phyloP scores from a whole-genome alignment of 2,113 vertebrate species.

The Crotalus horridus region DNA sequence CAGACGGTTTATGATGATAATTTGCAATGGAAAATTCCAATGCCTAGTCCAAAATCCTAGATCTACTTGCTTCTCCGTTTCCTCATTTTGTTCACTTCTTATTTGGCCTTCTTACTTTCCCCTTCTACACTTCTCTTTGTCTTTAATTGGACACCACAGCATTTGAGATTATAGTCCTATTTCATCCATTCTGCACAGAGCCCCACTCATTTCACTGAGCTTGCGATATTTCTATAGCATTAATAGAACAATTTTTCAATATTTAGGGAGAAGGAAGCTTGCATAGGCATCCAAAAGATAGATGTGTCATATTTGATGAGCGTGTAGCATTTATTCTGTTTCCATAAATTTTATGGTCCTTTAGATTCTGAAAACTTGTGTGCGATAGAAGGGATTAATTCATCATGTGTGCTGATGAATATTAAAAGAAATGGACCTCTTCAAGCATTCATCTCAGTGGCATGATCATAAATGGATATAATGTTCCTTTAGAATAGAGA shows the following conservation, averaged over 20 bases:
- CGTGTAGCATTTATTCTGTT: not conserved
- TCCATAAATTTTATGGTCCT: not conserved
- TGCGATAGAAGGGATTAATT: not conserved
- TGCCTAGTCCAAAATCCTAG: constrained; percentile 63
- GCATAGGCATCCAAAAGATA: not conserved
- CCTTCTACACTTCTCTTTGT: not conserved
- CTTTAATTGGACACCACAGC: constrained; percentile 16
- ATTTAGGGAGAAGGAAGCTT: not conserved
- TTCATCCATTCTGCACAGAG: not conserved
- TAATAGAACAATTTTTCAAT: not conserved
- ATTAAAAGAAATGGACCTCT: not conserved
- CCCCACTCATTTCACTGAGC: not conserved
- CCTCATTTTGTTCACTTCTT: constrained; percentile 44
- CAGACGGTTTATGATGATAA: constrained; percentile 63
- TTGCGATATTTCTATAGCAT: not conserved
- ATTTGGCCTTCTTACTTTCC: constrained; percentile 30
- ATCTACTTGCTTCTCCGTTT: constrained; percentile 47
- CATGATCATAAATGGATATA: not conserved
- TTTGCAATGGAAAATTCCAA: constrained; percentile 68
- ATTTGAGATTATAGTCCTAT: not conserved
- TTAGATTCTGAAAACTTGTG: not conserved
- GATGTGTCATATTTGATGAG: not conserved
- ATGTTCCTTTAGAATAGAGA: not conserved
- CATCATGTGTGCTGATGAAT: not conserved
- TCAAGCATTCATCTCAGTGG: not conserved